Percentiles rank a stretch among this genome's conserved stretches.
phyloP scores from a whole-genome alignment of 2,797 vertebrate genomes.

The Arctocebus calabarensis region DNA sequence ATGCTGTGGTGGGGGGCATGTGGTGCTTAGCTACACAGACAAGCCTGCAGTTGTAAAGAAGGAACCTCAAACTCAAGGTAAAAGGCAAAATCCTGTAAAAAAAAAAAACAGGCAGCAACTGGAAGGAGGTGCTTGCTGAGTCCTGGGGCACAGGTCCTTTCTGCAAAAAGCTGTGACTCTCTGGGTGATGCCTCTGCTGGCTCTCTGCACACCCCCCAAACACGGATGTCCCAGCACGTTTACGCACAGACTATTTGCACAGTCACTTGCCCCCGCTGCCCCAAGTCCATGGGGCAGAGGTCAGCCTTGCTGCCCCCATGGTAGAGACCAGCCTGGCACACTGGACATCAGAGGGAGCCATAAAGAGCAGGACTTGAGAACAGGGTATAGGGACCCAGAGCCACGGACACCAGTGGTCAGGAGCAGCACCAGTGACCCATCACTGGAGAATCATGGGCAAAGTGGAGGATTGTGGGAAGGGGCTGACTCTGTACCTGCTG shows the following conservation, averaged over 20 bases:
- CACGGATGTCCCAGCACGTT: background rate
- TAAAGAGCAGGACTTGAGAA: too few species aligned
- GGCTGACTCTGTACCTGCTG: rapidly evolving
- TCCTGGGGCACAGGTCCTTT: too few species aligned
- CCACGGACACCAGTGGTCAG: too few species aligned
- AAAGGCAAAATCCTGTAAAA: background rate
- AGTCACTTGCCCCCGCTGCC: background rate
- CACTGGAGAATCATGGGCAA: background rate
- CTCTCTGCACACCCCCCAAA: rapidly evolving
- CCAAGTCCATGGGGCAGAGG: background rate
- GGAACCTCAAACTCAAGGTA: background rate
- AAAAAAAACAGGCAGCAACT: background rate
- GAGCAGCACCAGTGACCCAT: background rate
- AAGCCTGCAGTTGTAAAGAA: background rate
- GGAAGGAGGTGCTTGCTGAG: background rate
- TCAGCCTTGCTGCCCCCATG: background rate
- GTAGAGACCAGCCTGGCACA: background rate
- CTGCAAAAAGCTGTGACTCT: background rate
- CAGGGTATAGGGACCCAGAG: background rate
- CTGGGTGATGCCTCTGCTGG: too few species aligned
- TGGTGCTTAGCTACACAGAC: background rate
- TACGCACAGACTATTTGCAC: background rate
- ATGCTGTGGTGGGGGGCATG: background rate
- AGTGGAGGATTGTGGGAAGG: background rate
- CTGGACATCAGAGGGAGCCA: too few species aligned